Conservation (phyloP, 2,797 vertebrate species). For the Gymnoscopelus braueri region DNA sequence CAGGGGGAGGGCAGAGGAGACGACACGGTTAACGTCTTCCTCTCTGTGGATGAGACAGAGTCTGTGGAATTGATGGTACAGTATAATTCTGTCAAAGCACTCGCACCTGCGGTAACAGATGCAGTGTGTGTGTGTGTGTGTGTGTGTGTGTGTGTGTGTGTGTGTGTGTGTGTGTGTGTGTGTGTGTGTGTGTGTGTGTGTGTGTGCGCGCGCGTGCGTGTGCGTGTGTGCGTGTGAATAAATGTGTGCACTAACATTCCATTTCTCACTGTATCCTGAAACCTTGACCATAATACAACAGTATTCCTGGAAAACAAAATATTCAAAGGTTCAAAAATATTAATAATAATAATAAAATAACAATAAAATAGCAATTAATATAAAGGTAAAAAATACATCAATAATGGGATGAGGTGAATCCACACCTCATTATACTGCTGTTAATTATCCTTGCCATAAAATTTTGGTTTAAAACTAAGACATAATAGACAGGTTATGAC, state of each 20-base stretch:
- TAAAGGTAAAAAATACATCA: no score
- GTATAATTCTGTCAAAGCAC: conserved; percentile 65
- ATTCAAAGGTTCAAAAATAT: neutral
- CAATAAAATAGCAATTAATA: no score
- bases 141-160: conserved; percentile 16
- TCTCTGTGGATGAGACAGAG: conserved; percentile 39
- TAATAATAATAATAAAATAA: neutral
- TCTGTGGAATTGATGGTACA: conserved; percentile 56
- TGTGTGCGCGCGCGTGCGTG: conserved; percentile 3
- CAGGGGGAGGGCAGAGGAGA: conserved; percentile 38
- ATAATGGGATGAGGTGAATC: no score
- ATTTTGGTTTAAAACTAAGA: no score
- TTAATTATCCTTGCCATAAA: no score
- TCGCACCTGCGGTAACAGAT: conserved; percentile 68
- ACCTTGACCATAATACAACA: neutral
- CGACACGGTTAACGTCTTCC: conserved; percentile 50
- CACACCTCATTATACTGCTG: no score
- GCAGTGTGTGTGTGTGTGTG: conserved; percentile 13
- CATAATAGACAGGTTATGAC: no score
- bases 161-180: neutral
- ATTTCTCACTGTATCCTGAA: neutral
- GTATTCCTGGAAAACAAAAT: neutral
- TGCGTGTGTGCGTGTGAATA: conserved; percentile 1
- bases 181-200: neutral
- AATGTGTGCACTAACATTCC: conserved; percentile 12